These are phyloP conservation scores for Hoplodrina blanda DNA, from an alignment of 2,888 invertebrate species.

Conservation along the genomic window DNA sequence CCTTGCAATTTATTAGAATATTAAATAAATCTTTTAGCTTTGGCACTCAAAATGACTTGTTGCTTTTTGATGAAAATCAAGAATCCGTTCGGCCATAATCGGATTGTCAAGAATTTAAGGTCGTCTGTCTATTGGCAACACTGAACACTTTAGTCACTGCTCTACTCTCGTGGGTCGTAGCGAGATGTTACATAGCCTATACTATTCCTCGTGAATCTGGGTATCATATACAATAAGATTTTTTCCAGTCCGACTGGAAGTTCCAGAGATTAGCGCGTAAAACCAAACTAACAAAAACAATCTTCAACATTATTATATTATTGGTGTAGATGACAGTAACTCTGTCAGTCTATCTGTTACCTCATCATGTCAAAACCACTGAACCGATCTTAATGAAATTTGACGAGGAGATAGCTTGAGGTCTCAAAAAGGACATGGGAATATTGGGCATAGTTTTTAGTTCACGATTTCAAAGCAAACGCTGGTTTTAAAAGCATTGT, in stretches of 20 bases:
- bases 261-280: too few relatives aligned
- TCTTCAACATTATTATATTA: not conserved
- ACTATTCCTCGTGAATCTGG: too few relatives aligned
- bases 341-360: too few relatives aligned
- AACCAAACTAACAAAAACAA: too few relatives aligned
- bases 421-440: not conserved
- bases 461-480: too few relatives aligned
- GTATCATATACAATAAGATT: too few relatives aligned
- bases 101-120: slow-evolving; percentile 43
- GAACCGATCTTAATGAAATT: too few relatives aligned
- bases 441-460: too few relatives aligned
- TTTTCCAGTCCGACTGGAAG: too few relatives aligned
- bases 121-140: slow-evolving; percentile 9
- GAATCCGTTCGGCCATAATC: slow-evolving; percentile 36
- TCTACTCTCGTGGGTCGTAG: not conserved
- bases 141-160: slow-evolving; percentile 16
- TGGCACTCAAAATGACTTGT: slow-evolving; percentile 33
- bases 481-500: not conserved
- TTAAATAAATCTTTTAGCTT: slow-evolving; percentile 24
- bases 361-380: too few relatives aligned
- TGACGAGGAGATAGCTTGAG: not conserved
- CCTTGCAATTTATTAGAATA: slow-evolving; percentile 36
- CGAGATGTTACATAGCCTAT: too few relatives aligned
- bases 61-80: slow-evolving; percentile 36
- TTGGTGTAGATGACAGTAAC: too few relatives aligned